Evolutionary conservation across 2,888 invertebrate genomes (phyloP), one percentile per base, ranked within the genome.

Genomic region (Caprella mutica): DNA sequence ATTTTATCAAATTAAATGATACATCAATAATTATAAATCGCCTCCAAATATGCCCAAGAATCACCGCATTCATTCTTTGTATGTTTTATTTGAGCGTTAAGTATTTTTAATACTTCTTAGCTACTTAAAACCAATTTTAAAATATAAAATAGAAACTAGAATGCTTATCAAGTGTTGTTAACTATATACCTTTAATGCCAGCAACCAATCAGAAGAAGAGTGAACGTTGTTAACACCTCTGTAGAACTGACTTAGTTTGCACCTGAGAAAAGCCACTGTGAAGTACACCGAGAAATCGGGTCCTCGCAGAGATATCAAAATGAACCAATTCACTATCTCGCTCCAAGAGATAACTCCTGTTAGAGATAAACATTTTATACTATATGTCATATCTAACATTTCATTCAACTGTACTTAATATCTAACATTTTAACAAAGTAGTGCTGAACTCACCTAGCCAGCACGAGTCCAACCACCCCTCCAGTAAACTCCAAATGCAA

Each of bases 261-360:
- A 21, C 19, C 30, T 48, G n/a, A 48, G 30, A 5, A 48, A 27
- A 5, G 48, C 48, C 48, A 48, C 21, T 27, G 48, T 48, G 48
- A 48, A 30, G 48, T 48, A 48, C 19, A 48, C 30, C 29, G 48
- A 27, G 48, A 30, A 48, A 30, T 48, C 48, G 12, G 48, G 29
- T 9, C 48, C 48, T 8, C 29, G 48, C 30, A 48, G 19, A 5
- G 30, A 19, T 30, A 48, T 30, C 6, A 30, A 27, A 19, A 12
- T 24, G 17, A 17, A 12, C 48, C 48, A 48, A 30, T 48, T 48
- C 29, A 27, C 29, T 21, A 48, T 24, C 24, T 48, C 48, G 5
- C 19, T 21, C 48, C 48, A 48, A n/a, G 48, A 27, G 29, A 48
- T 48, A 27, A 48, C 23, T n/a, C n/a, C n/a, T n/a, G n/a, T n/a